Evolutionary conservation across 53 echinoderm and acorn worm genomes (phyloP).

Genomic region (Temnopleurus reevesii): DNA sequence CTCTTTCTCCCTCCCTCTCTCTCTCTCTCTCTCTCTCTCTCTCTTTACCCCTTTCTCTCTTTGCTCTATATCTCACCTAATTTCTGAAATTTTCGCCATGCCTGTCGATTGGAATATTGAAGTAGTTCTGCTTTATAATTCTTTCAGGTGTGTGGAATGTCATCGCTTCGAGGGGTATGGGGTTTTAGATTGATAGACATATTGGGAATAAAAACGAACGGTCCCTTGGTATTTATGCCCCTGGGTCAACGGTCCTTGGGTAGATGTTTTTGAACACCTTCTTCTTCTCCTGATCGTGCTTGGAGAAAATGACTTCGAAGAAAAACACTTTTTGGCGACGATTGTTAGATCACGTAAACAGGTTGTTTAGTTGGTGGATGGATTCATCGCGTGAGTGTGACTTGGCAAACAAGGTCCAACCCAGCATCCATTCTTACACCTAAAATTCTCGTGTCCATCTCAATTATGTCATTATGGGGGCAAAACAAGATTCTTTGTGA

Average conservation of each 20-base stretch:
- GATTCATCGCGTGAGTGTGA: not conserved
- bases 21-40: not conserved
- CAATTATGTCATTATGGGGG: not conserved
- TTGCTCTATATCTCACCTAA: too few relatives aligned
- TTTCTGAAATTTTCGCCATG: not conserved
- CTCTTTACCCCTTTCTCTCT: not conserved
- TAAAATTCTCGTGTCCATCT: not conserved
- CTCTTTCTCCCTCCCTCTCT: conserved; percentile 14
- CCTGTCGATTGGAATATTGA: not conserved
- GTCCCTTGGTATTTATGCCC: not conserved
- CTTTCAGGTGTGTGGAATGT: not conserved
- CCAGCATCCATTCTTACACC: not conserved
- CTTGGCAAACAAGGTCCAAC: not conserved
- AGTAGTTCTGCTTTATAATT: not conserved
- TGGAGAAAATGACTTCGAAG: not conserved
- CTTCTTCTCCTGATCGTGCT: conserved; percentile 2
- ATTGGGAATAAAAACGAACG: not conserved
- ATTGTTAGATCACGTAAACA: conserved; percentile 8
- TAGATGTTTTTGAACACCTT: not conserved
- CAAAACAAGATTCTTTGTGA: not conserved
- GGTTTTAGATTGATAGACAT: conserved; percentile 10
- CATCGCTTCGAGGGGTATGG: not conserved
- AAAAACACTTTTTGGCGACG: conserved; percentile 18
- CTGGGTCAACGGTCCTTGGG: not conserved
- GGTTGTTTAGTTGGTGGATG: not conserved